Evolutionary conservation across 92 coral and sea anemone species (phyloP), one percentile per base, ranked within the genome.

Genomic region (Porites lobata): DNA sequence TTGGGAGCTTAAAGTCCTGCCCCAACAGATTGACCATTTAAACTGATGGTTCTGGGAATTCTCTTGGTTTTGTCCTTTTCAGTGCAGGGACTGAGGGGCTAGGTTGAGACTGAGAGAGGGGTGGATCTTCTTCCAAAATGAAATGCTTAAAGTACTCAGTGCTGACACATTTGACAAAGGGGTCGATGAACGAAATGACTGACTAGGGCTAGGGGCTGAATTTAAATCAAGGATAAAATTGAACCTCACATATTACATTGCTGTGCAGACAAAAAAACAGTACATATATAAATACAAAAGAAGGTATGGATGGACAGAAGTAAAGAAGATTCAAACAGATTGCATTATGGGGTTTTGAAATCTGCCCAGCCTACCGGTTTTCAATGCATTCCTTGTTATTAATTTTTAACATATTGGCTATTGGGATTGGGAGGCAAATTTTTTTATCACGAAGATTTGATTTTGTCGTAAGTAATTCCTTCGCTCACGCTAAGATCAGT

Each of bases 1-100:
- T 69, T n/a, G 78, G 86, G 0, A 82, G 62, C 65, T 82, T 67
- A 26, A 82, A 82, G 76, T 69, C 78, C n/a, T 21, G 50, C 29
- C 78, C 86, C 51, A 69, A 62, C 1, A 64, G 85, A n/a, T 80
- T 80, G 19, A 38, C 71, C n/a, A 6, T 63, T 66, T 80, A 66
- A 53, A 11, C 63, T 65, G 72, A 11, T 26, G 58, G 56, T 26
- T 6, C 76, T 73, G 56, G 17, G 19, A 26, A 63, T 11, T 14
- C 64, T 56, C 66, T 5, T 58, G 64, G 29, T 22, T 76, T 76
- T n/a, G 81, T 76, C 59, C 81, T 76, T 29, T 76, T 76, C 65
- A 76, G 81, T 26, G 72, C 47, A 26, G 85, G 85, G n/a, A 77
- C 47, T 21, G 8, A 38, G 6, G 76, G 26, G 26, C 32, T 18